Base-by-base conservation (phyloP, 2,888 invertebrate genomes). In the Troides aeacus region DNA sequence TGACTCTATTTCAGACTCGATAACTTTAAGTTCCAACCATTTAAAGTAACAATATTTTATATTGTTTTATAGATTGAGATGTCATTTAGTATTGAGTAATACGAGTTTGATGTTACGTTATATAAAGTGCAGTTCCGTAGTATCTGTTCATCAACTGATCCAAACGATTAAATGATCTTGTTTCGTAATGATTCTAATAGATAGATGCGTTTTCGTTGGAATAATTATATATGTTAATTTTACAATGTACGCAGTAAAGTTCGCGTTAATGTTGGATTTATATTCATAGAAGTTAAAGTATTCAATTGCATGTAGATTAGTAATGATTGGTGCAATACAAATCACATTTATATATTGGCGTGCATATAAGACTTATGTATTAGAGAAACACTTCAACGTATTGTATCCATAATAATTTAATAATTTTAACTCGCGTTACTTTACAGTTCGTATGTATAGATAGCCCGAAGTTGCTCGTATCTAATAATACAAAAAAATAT, bases 1-100 rank as follows among this genome's bases (percentile, higher is more conserved):
- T 85, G 81, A 80, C 81, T 77, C 70, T 71, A 74, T 73, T 78
- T 80, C 78, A 79, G 76, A 72, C 3, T 53, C 18, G 53, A 53
- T n/a, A n/a, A n/a, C n/a, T 53, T 53, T 53, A n/a, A 18, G 5
- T n/a, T 53, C 6, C 2, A n/a, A 53, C n/a, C 12, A 12, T n/a
- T 53, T 53, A n/a, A 53, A 46, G n/a, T 53, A n/a, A 53, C 18
- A 53, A 53, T 53, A n/a, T 53, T 53, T 53, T 7, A n/a, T 15
- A 46, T 46, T 12, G 15, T 1, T 46, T 46, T 15, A 46, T 12
- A 15, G 15, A 46, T 46, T 46, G 17, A 46, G 15, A 53, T 53
- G 8, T n/a, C 7, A 53, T 53, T 53, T n/a, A 2, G 53, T 53
- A 18, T 53, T 53, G n/a, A 53, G 53, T 53, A 53, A 10, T 7